These are phyloP conservation scores for Abrostola tripartita DNA, from an alignment of 2,888 invertebrate species.

Conservation along the genomic window DNA sequence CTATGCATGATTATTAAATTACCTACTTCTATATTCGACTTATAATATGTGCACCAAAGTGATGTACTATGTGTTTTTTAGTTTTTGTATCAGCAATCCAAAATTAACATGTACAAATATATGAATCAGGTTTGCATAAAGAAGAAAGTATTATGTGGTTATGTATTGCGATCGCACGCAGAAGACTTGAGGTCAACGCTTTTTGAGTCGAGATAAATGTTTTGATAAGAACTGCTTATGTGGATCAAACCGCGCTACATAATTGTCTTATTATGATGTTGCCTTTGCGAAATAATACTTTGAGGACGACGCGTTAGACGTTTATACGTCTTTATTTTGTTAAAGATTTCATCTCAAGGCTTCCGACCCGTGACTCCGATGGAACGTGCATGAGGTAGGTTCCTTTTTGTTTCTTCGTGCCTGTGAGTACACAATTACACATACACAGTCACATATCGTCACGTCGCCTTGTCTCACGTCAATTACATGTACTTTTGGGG, in stretches of 20 bases:
- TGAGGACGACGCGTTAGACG: slow-evolving; percentile 45
- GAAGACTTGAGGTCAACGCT: slow-evolving; percentile 54
- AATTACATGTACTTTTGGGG: slow-evolving; percentile 32
- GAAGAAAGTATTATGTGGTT: slow-evolving; percentile 51
- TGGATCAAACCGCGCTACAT: slow-evolving; percentile 58
- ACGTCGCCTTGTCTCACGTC: slow-evolving; percentile 28
- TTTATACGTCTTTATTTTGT: slow-evolving; percentile 50
- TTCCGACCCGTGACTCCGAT: slow-evolving; percentile 11
- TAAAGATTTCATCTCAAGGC: slow-evolving; percentile 53
- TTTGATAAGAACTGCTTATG: slow-evolving; percentile 53
- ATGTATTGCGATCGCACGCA: slow-evolving; percentile 49
- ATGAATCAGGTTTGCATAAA: slow-evolving; percentile 13
- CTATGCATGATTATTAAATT: background rate
- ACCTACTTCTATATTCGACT: too few relatives aligned
- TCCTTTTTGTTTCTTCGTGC: slow-evolving; percentile 27
- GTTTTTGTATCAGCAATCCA: too few relatives aligned
- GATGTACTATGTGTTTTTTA: too few relatives aligned
- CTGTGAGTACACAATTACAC: slow-evolving; percentile 6
- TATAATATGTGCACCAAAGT: too few relatives aligned
- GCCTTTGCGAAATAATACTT: slow-evolving; percentile 55
- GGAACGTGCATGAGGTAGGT: slow-evolving; percentile 32
- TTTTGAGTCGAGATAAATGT: slow-evolving; percentile 58
- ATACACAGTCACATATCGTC: slow-evolving; percentile 28
- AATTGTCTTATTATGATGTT: slow-evolving; percentile 62
- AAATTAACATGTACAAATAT: too few relatives aligned